Base-by-base conservation (phyloP, 1,140 invertebrate genomes). In the Heliothis virescens region DNA sequence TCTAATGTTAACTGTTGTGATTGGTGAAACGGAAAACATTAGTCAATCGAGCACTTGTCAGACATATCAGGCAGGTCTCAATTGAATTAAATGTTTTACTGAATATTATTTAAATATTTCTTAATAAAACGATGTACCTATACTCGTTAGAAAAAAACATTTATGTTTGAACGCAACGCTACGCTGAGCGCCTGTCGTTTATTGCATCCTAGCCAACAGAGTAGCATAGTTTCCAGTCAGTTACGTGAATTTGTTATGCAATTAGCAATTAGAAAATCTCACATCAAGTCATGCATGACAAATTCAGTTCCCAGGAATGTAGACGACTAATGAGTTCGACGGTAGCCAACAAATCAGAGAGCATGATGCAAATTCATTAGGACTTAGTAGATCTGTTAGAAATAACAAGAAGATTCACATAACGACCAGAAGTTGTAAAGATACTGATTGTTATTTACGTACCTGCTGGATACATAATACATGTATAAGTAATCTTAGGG, bases 171-270 rank as follows among this genome's bases (percentile, higher is more conserved):
- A 34, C 34, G 3, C 34, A 0, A 34, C 34, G 34, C 34, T 34
- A 34, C 34, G 7, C 34, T 34, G 34, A 4, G 1, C 34, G 34
- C 7, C 34, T 34, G 34, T 34, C 7, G 7, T 9, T 41, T 9
- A 4, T 41, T 41, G 34, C 34, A 65, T 10, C n/a, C 15, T 16
- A 47, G 18, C 55, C n/a, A 16, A 16, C 18, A 16, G 62, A 15
- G n/a, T 1, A 50, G 47, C 26, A 50, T 12, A 29, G 11, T 29
- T 53, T 18, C n/a, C 67, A 50, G 7, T 50, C 11, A 26, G 18
- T 71, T 71, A 71, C 67, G 67, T 71, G 67, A 71, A 71, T 50
- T 52, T n/a, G 67, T 71, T 52, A 71, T 71, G 12, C 18, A 71
- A 71, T 71, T 53, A 53, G 48, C 67, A 71, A 71, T 50, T 71